Evolutionary conservation across 2,113 vertebrate genomes (phyloP).

Genomic region (Thalassoma bifasciatum): DNA sequence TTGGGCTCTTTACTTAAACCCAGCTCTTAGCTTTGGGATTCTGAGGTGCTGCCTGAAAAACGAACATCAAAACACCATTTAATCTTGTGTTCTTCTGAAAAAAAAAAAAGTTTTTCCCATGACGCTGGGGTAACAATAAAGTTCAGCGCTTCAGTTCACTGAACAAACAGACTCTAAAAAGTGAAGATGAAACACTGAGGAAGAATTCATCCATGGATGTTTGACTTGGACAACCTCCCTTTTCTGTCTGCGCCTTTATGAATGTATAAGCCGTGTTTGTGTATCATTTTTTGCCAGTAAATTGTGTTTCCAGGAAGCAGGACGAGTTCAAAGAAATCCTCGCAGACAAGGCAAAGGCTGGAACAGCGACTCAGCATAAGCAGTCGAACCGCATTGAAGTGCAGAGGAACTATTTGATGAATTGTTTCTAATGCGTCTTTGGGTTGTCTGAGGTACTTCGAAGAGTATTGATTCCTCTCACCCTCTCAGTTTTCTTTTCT

Average conservation of each 20-base stretch:
- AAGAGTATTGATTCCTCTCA: not conserved
- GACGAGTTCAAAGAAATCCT: constrained; percentile 18
- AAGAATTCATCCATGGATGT: not conserved
- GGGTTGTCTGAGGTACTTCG: no score
- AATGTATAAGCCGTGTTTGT: constrained; percentile 18
- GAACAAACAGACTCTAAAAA: constrained; percentile 36
- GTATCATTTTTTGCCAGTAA: not conserved
- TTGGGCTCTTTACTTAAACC: not conserved
- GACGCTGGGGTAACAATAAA: not conserved
- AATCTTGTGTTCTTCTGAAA: not conserved
- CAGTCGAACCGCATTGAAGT: not conserved
- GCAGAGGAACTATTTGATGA: not conserved
- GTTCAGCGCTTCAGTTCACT: constrained; percentile 5
- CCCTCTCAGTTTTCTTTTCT: not conserved
- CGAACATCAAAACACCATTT: constrained; percentile 12
- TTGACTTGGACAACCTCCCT: constrained; percentile 16
- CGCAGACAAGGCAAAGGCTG: not conserved
- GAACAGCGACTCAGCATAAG: not conserved
- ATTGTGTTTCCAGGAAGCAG: constrained; percentile 11
- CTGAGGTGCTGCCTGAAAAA: constrained; percentile 4
- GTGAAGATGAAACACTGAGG: not conserved
- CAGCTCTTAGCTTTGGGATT: not conserved
- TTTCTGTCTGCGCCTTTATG: not conserved
- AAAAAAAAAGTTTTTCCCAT: constrained; percentile 1
- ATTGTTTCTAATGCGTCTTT: not conserved